These are phyloP conservation scores for Doris montereyensis DNA, from an alignment of 2,888 invertebrate species.

Conservation along the genomic window DNA sequence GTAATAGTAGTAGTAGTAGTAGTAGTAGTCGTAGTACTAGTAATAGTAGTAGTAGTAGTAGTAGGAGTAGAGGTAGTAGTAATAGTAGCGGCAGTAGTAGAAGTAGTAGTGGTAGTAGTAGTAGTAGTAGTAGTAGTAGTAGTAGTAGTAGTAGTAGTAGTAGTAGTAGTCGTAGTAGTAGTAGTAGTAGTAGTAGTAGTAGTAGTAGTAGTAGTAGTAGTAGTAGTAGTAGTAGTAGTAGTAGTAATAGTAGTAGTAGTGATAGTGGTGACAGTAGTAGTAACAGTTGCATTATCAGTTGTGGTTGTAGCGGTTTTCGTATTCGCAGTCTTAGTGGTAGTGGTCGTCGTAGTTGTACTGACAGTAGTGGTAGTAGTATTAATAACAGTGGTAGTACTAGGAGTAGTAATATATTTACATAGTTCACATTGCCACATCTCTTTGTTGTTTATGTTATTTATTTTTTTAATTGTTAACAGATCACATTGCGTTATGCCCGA, in stretches of 20 bases:
- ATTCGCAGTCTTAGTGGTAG: background rate
- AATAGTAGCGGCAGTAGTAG: background rate
- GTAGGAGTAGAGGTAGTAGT: too few relatives aligned
- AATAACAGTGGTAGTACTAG: slow-evolving; percentile 5
- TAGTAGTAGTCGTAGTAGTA: slow-evolving; percentile 16
- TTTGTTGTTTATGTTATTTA: too few relatives aligned
- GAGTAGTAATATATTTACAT: slow-evolving; percentile 8
- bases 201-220: slow-evolving; percentile 16
- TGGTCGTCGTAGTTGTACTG: background rate
- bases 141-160: slow-evolving; percentile 18
- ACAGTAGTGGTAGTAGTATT: slow-evolving; percentile 8
- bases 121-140: slow-evolving; percentile 20
- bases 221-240: slow-evolving; percentile 9
- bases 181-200: slow-evolving; percentile 14
- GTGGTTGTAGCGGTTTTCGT: background rate
- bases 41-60: too few relatives aligned
- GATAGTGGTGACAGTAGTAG: background rate
- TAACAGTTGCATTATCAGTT: background rate
- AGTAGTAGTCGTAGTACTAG: too few relatives aligned
- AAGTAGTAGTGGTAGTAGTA: slow-evolving; percentile 7
- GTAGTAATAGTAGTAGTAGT: slow-evolving; percentile 4
- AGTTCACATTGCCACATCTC: too few relatives aligned
- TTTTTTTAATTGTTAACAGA: too few relatives aligned
- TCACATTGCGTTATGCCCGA: too few relatives aligned
- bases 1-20: slow-evolving; percentile 14